Evolutionary conservation across 2,888 invertebrate species (phyloP).

Genomic region (Ophion slaviceki): DNA sequence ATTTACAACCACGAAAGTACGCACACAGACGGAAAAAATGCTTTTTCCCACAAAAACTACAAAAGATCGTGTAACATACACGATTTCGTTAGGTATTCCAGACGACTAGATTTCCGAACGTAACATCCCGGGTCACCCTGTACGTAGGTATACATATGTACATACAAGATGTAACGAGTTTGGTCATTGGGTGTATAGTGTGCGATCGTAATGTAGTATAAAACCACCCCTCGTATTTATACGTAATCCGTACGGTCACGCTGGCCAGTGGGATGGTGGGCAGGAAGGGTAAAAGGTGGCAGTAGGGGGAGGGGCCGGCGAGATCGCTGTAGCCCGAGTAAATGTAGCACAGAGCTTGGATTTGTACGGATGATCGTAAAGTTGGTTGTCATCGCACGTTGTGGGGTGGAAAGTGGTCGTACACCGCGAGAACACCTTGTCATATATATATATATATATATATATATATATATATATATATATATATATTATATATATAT

Average conservation of each 20-base stretch:
- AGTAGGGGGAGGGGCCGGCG: not conserved
- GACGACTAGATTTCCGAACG: not conserved
- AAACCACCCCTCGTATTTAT: constrained; percentile 59
- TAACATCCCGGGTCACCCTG: not conserved
- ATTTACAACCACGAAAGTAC: no score
- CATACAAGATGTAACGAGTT: constrained; percentile 20
- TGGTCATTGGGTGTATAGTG: constrained; percentile 15
- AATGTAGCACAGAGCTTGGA: constrained; percentile 53
- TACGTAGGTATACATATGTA: not conserved
- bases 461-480: no score
- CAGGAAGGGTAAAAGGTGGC: not conserved
- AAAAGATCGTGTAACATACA: no score
- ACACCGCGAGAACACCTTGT: constrained; percentile 6
- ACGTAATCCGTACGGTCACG: constrained; percentile 63
- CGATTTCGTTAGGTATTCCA: no score
- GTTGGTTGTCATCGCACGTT: constrained; percentile 60
- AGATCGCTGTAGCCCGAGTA: constrained; percentile 10
- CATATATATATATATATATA: not conserved
- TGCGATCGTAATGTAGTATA: constrained; percentile 48
- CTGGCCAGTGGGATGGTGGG: not conserved
- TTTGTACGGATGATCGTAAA: constrained; percentile 68
- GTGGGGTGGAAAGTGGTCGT: constrained; percentile 43
- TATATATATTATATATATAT: no score
- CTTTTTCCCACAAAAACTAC: no score
- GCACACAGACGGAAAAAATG: not conserved